A percentile compares a stretch with the other conserved stretches of the same genome.
phyloP scores from a whole-genome alignment of 1,140 invertebrate genomes.

The Pissodes strobi region DNA sequence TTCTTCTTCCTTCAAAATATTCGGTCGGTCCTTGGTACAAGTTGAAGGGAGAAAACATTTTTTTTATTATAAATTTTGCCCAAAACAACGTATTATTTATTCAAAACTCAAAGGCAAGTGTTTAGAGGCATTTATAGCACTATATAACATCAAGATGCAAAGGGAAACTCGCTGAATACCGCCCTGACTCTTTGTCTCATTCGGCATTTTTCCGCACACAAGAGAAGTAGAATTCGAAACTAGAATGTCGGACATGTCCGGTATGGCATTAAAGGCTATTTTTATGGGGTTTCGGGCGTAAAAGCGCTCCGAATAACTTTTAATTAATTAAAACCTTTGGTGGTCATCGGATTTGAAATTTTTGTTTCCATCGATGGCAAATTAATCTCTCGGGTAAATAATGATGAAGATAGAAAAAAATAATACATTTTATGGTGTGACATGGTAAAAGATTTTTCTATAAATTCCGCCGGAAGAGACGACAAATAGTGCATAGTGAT shows the following conservation, averaged over 20 bases:
- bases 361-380: neutral
- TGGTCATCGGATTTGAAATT: conserved; percentile 15
- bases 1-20: too few relatives aligned
- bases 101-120: too few relatives aligned
- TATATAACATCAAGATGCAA: too few relatives aligned
- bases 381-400: conserved; percentile 4
- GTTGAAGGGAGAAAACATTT: too few relatives aligned
- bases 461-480: too few relatives aligned
- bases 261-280: conserved; percentile 14
- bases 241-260: conserved; percentile 18
- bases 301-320: conserved; percentile 16
- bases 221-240: conserved; percentile 11
- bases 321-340: conserved; percentile 18
- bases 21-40: too few relatives aligned
- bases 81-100: too few relatives aligned
- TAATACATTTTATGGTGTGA: neutral
- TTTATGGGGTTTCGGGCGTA: conserved; percentile 19
- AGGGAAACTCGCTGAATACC: too few relatives aligned
- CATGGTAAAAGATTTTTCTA: too few relatives aligned
- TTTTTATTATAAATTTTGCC: too few relatives aligned
- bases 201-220: conserved; percentile 10
- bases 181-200: neutral
- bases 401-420: neutral
- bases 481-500: too few relatives aligned
- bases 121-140: too few relatives aligned